Evolutionary conservation across 1,140 invertebrate genomes (phyloP).

Genomic region (Paracyclopina nana): DNA sequence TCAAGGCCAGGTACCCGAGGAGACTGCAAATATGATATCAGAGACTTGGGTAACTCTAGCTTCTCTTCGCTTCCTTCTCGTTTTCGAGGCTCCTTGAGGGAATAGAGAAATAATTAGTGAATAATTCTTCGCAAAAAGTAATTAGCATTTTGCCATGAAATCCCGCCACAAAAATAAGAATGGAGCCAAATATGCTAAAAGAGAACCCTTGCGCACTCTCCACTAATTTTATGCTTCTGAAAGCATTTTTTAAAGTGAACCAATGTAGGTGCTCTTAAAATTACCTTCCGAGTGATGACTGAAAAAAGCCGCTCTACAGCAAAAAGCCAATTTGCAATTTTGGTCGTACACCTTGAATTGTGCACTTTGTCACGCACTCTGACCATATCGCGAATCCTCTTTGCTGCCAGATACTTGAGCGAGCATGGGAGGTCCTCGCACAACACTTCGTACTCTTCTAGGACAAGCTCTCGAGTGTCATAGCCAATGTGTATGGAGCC

Average conservation of each 20-base stretch:
- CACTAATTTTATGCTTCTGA: no score
- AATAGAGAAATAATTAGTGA: no score
- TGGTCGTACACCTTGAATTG: not conserved
- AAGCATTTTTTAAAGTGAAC: no score
- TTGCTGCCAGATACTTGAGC: not conserved
- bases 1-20: not conserved
- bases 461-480: not conserved
- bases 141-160: no score
- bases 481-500: not conserved
- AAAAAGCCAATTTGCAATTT: not conserved
- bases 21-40: not conserved
- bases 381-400: conserved; percentile 1
- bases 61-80: not conserved
- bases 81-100: not conserved
- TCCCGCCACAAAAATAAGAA: no score
- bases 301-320: not conserved
- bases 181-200: no score
- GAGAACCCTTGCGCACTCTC: no score
- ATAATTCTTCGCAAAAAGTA: no score
- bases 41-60: not conserved
- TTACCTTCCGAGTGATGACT: not conserved
- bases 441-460: not conserved
- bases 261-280: no score
- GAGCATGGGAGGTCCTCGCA: not conserved
- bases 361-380: not conserved